Evolutionary conservation across 2,113 vertebrate species (phyloP).

Genomic region (Nibea albiflora): DNA sequence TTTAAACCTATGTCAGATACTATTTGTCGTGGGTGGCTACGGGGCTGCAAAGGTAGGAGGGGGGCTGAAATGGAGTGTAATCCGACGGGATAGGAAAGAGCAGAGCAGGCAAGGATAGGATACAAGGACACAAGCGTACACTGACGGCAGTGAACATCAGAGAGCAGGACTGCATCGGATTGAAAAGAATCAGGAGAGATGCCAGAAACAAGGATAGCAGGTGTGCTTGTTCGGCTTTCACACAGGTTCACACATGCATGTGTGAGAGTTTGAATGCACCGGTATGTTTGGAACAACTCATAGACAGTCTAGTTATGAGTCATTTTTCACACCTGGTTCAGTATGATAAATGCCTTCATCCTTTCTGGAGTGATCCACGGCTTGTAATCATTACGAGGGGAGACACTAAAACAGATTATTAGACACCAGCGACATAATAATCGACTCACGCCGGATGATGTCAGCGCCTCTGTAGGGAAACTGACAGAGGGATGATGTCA

Average conservation of each 20-base stretch:
- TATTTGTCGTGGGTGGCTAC: not conserved
- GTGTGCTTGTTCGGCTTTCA: constrained; percentile 27
- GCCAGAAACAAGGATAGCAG: not conserved
- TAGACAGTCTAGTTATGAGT: constrained; percentile 55
- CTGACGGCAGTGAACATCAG: not conserved
- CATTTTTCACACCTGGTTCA: constrained; percentile 71
- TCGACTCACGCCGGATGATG: constrained; percentile 71
- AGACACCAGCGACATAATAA: constrained; percentile 58
- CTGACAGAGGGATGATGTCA: constrained; percentile 65
- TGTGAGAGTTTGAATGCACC: constrained; percentile 9
- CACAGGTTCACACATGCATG: constrained; percentile 24
- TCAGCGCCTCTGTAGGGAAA: constrained; percentile 62
- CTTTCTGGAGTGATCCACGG: constrained; percentile 15
- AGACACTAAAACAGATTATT: constrained; percentile 51
- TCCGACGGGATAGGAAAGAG: no score
- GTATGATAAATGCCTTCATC: constrained; percentile 41
- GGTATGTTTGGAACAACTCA: constrained; percentile 12
- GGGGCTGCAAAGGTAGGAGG: not conserved
- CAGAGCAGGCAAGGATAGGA: not conserved
- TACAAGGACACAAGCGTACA: not conserved
- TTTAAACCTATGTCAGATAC: not conserved
- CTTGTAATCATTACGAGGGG: constrained; percentile 41
- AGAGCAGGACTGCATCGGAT: not conserved
- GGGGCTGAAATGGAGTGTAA: not conserved
- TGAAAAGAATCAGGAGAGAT: not conserved